Evolutionary conservation across 2,113 vertebrate genomes (phyloP).

Genomic region (Aldabrachelys gigantea): DNA sequence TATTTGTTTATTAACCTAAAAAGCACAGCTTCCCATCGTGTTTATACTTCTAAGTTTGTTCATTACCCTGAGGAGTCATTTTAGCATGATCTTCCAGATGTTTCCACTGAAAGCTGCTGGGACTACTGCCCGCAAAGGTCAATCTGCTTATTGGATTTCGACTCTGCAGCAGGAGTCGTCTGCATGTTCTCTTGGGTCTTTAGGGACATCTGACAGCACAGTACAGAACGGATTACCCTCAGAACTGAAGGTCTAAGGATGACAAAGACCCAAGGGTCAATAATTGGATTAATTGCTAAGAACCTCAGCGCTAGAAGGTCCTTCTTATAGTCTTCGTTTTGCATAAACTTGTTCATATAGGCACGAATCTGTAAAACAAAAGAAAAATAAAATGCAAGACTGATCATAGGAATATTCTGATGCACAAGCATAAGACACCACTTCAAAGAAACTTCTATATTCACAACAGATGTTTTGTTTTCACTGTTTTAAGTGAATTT

Average conservation of each 20-base stretch:
- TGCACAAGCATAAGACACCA: background rate
- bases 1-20: background rate
- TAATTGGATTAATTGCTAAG: slow-evolving; percentile 91
- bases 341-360: slow-evolving; percentile 80
- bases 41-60: slow-evolving; percentile 14
- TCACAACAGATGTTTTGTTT: background rate
- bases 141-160: background rate
- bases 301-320: slow-evolving; percentile 89
- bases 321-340: background rate
- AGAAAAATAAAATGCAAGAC: rapidly evolving
- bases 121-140: slow-evolving; percentile 39
- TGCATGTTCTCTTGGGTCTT: background rate
- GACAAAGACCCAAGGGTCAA: slow-evolving; percentile 94
- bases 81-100: slow-evolving; percentile 12
- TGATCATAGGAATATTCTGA: background rate
- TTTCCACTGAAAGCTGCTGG: background rate
- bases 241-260: slow-evolving; percentile 88
- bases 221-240: slow-evolving; percentile 79
- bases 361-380: slow-evolving; percentile 83
- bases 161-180: background rate
- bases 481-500: background rate
- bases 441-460: background rate
- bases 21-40: background rate
- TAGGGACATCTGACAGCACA: slow-evolving; percentile 74
- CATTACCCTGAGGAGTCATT: background rate